phyloP scores from a whole-genome alignment of 2,888 invertebrate species.

The Eupeodes luniger region DNA sequence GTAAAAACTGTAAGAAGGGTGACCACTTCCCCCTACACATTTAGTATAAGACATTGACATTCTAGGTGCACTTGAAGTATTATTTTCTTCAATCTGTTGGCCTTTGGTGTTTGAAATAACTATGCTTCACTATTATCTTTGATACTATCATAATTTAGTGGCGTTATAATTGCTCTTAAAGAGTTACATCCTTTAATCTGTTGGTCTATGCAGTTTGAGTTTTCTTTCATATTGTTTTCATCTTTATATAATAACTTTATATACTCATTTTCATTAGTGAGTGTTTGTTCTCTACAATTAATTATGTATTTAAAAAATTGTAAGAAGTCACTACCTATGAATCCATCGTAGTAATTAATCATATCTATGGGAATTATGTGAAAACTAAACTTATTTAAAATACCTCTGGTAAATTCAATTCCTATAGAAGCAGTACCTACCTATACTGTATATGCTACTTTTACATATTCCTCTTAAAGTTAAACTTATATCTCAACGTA shows the following conservation, averaged over 20 bases:
- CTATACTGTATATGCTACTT: background rate
- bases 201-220: too few species aligned
- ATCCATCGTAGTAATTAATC: background rate
- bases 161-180: background rate
- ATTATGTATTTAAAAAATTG: background rate
- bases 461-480: background rate
- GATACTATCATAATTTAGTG: background rate
- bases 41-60: background rate
- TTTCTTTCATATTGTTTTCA: too few species aligned
- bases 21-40: too few species aligned
- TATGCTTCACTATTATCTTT: background rate
- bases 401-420: background rate
- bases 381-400: conserved; percentile 1
- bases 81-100: conserved; percentile 9
- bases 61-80: conserved; percentile 1
- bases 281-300: background rate
- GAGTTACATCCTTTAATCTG: too few species aligned
- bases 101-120: background rate
- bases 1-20: too few species aligned
- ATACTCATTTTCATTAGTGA: background rate
- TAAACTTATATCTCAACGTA: background rate
- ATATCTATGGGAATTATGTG: background rate
- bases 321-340: background rate
- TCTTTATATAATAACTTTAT: too few species aligned
- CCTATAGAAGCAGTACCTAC: too few species aligned